A percentile compares a stretch with the other conserved stretches of the same genome.
Conservation (phyloP, 2,888 invertebrate species). For the Pilophorus perplexus region DNA sequence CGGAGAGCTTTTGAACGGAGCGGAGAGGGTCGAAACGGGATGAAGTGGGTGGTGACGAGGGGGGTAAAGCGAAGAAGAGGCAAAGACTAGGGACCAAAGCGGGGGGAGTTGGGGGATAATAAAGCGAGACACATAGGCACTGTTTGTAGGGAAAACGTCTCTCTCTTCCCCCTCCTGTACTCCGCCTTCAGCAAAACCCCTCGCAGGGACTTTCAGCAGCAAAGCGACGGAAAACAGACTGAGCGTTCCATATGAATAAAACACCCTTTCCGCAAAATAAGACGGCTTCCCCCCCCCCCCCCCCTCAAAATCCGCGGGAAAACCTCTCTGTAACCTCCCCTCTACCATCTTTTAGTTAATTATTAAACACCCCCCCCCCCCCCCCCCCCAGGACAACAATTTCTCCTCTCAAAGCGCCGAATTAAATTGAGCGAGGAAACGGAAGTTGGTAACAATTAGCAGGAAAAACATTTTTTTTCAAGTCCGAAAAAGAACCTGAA, state of each 20-base stretch:
- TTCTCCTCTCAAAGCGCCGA: conserved; percentile 11
- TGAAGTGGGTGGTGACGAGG: conserved; percentile 17
- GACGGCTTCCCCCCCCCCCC: background rate
- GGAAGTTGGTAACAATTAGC: conserved; percentile 18
- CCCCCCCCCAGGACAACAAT: too few relatives aligned
- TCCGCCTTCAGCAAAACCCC: conserved; percentile 15
- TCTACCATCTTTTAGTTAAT: conserved; percentile 22
- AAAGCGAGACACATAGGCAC: conserved; percentile 34
- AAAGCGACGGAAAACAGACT: conserved; percentile 39
- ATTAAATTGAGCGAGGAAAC: conserved; percentile 33
- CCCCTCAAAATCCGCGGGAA: background rate
- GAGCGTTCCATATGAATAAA: conserved; percentile 34
- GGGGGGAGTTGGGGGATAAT: conserved; percentile 12
- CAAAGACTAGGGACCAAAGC: background rate
- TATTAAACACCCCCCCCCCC: too few relatives aligned
- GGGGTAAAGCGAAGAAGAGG: conserved; percentile 7
- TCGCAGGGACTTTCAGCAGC: conserved; percentile 15
- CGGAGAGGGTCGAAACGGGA: background rate
- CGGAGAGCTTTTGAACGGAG: conserved; percentile 33
- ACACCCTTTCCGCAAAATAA: conserved; percentile 23
- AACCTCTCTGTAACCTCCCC: conserved; percentile 7
- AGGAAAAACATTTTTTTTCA: background rate
- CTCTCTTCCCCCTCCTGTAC: background rate
- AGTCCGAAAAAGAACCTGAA: background rate
- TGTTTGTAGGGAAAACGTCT: conserved; percentile 24